These are phyloP conservation scores for Lithobates sylvaticus DNA, from an alignment of 2,797 vertebrate genomes.

Conservation along the genomic window DNA sequence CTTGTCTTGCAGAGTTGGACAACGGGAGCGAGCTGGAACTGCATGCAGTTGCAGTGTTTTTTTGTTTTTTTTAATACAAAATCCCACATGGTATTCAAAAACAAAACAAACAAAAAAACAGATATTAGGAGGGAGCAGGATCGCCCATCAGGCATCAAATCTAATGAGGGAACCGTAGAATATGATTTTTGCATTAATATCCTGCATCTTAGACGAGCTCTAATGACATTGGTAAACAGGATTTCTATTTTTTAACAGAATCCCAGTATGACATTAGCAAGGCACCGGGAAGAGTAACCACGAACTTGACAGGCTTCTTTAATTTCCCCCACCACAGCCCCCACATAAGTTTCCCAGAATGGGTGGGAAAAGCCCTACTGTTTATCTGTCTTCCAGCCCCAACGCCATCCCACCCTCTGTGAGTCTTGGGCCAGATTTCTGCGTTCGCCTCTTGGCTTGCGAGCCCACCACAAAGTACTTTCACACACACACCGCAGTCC, in stretches of 20 bases:
- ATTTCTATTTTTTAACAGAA: slow-evolving; percentile 47
- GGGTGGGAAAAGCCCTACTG: slow-evolving; percentile 53
- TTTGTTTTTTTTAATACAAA: too few species aligned
- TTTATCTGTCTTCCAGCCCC: slow-evolving; percentile 42
- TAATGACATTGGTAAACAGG: slow-evolving; percentile 36
- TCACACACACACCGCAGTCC: slow-evolving; percentile 63
- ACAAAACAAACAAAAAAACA: too few species aligned
- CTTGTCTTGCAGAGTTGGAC: too few species aligned
- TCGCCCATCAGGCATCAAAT: not conserved
- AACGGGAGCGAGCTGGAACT: too few species aligned
- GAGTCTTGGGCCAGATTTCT: slow-evolving; percentile 21
- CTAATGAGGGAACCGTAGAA: not conserved
- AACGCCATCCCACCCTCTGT: slow-evolving; percentile 35
- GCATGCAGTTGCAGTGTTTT: too few species aligned
- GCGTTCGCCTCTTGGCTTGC: slow-evolving; percentile 50
- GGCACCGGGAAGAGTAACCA: slow-evolving; percentile 53
- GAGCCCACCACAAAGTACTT: slow-evolving; percentile 23
- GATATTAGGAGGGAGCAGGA: too few species aligned
- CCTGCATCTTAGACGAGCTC: slow-evolving; percentile 20
- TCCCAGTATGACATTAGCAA: slow-evolving; percentile 51
- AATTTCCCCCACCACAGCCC: slow-evolving; percentile 44
- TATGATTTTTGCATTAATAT: slow-evolving; percentile 6
- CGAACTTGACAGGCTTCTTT: slow-evolving; percentile 47
- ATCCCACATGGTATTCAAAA: too few species aligned
- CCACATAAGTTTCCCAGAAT: slow-evolving; percentile 56